Percentiles rank a stretch among this genome's conserved stretches.
phyloP scores from a whole-genome alignment of 2,113 vertebrate genomes.

The Ellobius talpinus region DNA sequence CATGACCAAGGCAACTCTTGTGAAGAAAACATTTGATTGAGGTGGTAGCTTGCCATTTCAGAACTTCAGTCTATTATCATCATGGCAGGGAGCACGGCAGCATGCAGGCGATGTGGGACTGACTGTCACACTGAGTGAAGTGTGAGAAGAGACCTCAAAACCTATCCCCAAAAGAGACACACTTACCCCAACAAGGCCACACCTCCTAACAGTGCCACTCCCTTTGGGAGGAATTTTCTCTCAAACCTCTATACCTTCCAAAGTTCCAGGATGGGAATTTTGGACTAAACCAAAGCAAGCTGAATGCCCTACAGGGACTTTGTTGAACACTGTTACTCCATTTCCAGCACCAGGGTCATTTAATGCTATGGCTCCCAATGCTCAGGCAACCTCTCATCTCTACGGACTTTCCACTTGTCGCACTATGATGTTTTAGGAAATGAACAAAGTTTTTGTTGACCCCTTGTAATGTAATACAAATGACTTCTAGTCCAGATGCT shows the following conservation, averaged over 20 bases:
- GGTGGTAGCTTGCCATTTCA: neutral
- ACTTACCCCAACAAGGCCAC: too few relatives aligned
- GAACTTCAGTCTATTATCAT: neutral
- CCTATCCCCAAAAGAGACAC: too few relatives aligned
- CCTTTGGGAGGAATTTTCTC: too few relatives aligned
- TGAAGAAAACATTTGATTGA: neutral
- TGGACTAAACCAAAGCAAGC: neutral
- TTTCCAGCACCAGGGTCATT: neutral
- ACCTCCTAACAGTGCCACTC: too few relatives aligned
- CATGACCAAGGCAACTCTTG: too few relatives aligned
- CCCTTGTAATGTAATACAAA: neutral
- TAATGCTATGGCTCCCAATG: neutral
- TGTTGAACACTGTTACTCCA: neutral
- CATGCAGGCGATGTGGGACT: too few relatives aligned
- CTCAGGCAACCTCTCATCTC: neutral
- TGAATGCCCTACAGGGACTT: too few relatives aligned
- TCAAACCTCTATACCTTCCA: neutral
- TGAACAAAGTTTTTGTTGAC: neutral
- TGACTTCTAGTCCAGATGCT: neutral
- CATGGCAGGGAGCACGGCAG: neutral
- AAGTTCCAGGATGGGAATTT: neutral
- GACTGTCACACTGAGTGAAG: too few relatives aligned
- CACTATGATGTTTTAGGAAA: neutral
- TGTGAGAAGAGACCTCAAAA: neutral
- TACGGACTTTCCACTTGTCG: neutral